Evolutionary conservation across 1,140 invertebrate species (phyloP), one percentile per base, ranked within the genome.

Genomic region (Aethina tumida): DNA sequence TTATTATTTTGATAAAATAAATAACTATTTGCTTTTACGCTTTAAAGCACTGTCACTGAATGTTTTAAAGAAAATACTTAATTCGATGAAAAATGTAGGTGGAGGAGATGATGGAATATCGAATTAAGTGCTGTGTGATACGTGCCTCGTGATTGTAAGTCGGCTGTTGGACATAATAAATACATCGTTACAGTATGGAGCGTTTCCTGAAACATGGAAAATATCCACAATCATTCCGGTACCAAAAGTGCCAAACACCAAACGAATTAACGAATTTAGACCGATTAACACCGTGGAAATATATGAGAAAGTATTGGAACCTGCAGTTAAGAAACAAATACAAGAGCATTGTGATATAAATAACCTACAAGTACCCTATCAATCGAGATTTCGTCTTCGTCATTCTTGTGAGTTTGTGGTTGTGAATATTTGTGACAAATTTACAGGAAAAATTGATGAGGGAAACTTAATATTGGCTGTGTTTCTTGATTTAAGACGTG

Each of bases 401-500:
- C 22, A 35, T 20, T 35, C 39, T 2, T 26, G 31, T 26, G 39
- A 41, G 19, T 27, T 20, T 24, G 32, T 26, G 3, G 5, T 41
- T 13, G 5, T 26, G 10, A n/a, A n/a, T 34, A 26, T 34, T n/a
- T 7, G 3, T 18, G 6, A 26, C 22, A 19, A 27, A 24, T 41
- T 24, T 17, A 4, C 19, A 10, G 20, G 27, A 14, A 12, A 8
- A 9, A 3, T 34, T 25, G 32, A 42, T 25, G 20, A 10, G 4
- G 27, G 34, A 22, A 37, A 33, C 9, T 17, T 13, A 18, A 19
- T 42, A 19, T 9, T 36, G 12, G 40, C 29, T 4, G 26, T 46
- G n/a, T 46, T 46, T 21, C 24, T 46, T 15, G 35, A 46, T 38
- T 38, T 46, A 4, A 46, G 30, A 34, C 16, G 44, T 28, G 40